Base-by-base conservation (phyloP, 1,140 invertebrate species). In the Drosophila kurseongensis region DNA sequence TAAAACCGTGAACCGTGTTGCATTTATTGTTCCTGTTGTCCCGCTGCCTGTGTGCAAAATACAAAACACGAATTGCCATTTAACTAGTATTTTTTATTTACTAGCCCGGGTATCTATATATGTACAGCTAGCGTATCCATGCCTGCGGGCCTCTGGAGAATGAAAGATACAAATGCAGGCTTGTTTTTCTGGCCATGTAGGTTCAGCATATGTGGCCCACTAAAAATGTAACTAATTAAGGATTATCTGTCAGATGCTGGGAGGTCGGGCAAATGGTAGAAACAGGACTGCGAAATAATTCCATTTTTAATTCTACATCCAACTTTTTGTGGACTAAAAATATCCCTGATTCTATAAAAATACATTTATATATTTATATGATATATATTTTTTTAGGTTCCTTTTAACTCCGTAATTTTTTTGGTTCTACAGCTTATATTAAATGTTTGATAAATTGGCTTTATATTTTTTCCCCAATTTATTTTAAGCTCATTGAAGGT, bases 141-240 rank as follows among this genome's bases (percentile, higher is more conserved):
- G 41, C 38, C 68, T 52, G 45, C 27, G 23, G 55, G 63, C 80
- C 56, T 41, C 51, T 38, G 16, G 67, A 42, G 47, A 55, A 54
- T 16, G 45, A 42, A 40, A 78, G 48, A 68, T 75, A 74, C 63
- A 66, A 61, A 47, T 78, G 59, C 68, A 52, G 59, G 41, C 32
- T 40, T 18, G 32, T 36, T 42, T 36, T 40, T 47, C 42, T 56
- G 58, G 41, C 48, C 67, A 58, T 52, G 68, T 55, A 23, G 38
- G 38, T 35, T 18, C 62, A 27, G 67, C 69, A 65, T 73, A 60
- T 80, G 59, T 68, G 74, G 59, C 63, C 65, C 58, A 82, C 80
- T 82, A 78, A 72, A 50, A 68, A 88, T 72, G 83, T 72, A 60
- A 75, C 83, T 88, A 86, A 86, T 88, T 88, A 80, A 62, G 68